Evolutionary conservation across 2,113 vertebrate species (phyloP), one percentile per base, ranked within the genome.

Genomic region (Oncorhynchus kisutch): DNA sequence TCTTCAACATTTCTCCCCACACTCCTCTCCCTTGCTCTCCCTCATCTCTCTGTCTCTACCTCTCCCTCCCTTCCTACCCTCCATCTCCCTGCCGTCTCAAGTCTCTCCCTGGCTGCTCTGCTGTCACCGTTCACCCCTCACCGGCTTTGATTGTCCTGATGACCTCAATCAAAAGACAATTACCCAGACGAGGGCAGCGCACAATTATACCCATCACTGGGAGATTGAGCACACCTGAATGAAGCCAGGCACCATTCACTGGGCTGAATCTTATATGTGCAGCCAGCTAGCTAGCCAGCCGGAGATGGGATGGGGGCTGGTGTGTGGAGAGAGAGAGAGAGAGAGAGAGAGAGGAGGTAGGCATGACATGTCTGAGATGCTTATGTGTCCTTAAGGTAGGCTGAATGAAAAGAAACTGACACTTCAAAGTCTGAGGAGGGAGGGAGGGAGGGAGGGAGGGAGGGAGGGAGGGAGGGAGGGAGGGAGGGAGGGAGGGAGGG

Each of bases 91-190:
- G 59, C 59, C 14, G 49, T 51, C 49, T 51, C 77, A 83, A 75
- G 77, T 51, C 81, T 77, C 80, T 79, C 83, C 89, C 59, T 62
- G 87, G 77, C 14, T 4, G 20, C 20, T 89, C 81, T 73, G 82
- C 81, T 73, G 66, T 90, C 89, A 91, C 93, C 95, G 85, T 94
- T 92, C 91, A 89, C 92, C 91, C 93, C 92, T 93, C 85, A 81
- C 84, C 89, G 84, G 87, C 92, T 94, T 90, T 96, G 95, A 98
- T 95, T 97, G 94, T 94, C 94, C 92, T 89, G 93, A 95, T 96
- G 96, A 98, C 96, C 96, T 96, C 96, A 98, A 97, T 98, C 97
- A 96, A 96, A 96, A 96, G 94, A 92, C 94, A 98, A 97, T 98
- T 97, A 97, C 95, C 91, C 90, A 91, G 90, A 89, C 71, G 81